Evolutionary conservation across 2,888 invertebrate species (phyloP).

Genomic region (Malthinus flaveolus): DNA sequence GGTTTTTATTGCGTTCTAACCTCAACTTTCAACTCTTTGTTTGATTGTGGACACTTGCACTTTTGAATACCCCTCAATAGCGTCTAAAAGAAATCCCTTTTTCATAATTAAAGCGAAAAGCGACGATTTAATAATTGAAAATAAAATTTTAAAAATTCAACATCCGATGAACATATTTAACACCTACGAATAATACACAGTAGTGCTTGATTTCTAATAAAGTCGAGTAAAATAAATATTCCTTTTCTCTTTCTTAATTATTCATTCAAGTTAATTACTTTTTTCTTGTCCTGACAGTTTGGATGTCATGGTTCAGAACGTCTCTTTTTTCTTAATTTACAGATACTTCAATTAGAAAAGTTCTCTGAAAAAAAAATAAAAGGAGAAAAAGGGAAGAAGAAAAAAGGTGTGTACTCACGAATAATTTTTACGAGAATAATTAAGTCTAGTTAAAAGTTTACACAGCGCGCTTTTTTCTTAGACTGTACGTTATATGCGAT

Average conservation of each 20-base stretch:
- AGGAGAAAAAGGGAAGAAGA: not conserved
- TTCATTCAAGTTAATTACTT: constrained; percentile 42
- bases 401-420: constrained; percentile 5
- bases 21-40: constrained; percentile 5
- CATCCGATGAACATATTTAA: constrained; percentile 8
- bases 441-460: constrained; percentile 10
- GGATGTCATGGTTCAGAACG: constrained; percentile 33
- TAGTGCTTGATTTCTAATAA: constrained; percentile 29
- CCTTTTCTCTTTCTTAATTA: constrained; percentile 38
- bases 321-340: constrained; percentile 38
- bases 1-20: constrained; percentile 12
- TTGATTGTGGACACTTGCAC: not conserved
- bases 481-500: constrained; percentile 26
- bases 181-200: constrained; percentile 8
- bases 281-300: constrained; percentile 40
- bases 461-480: constrained; percentile 22
- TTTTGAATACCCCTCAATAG: not conserved
- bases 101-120: not conserved
- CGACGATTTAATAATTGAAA: constrained; percentile 1
- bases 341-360: constrained; percentile 40
- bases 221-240: constrained; percentile 25
- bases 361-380: constrained; percentile 16
- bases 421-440: constrained; percentile 26
- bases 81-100: not conserved
- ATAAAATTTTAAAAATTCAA: not conserved